Evolutionary conservation across 1,140 invertebrate genomes (phyloP).

Genomic region (Saccostrea glomerata): DNA sequence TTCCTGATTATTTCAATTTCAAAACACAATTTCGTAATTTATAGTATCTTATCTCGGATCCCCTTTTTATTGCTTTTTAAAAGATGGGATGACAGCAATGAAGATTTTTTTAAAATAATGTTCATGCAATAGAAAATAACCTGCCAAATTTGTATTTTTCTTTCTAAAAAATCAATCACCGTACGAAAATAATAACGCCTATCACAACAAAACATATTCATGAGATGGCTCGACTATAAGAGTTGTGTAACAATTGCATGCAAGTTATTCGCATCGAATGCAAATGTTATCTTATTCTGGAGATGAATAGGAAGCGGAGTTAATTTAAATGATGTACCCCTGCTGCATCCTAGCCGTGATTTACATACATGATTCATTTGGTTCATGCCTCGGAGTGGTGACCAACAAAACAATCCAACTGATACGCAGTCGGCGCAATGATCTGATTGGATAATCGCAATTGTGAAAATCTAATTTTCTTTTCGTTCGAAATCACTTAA

Average conservation of each 20-base stretch:
- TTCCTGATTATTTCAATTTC: too few species aligned
- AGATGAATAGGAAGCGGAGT: slow-evolving; percentile 13
- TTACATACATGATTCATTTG: slow-evolving; percentile 37
- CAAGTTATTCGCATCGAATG: slow-evolving; percentile 7
- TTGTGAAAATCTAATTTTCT: slow-evolving; percentile 38
- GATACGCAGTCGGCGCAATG: background rate
- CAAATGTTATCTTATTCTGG: slow-evolving; percentile 16
- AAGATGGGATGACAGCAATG: background rate
- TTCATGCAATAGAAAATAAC: background rate
- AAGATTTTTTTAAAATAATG: background rate
- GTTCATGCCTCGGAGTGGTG: slow-evolving; percentile 17
- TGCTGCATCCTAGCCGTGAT: slow-evolving; percentile 20
- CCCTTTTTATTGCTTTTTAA: background rate
- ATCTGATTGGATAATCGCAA: slow-evolving; percentile 36
- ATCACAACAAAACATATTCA: slow-evolving; percentile 23
- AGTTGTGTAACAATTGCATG: slow-evolving; percentile 27
- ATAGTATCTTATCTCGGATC: too few species aligned
- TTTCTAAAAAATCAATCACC: background rate
- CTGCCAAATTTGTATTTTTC: background rate
- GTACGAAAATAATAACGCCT: background rate
- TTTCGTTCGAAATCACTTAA: slow-evolving; percentile 36
- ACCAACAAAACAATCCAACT: background rate
- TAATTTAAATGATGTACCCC: slow-evolving; percentile 24
- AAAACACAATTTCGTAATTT: too few species aligned
- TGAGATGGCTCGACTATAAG: slow-evolving; percentile 9